A percentile compares a stretch with the other conserved stretches of the same genome.
These are phyloP conservation scores for Oncorhynchus kisutch DNA, from an alignment of 2,113 vertebrate species.

Conservation along the genomic window DNA sequence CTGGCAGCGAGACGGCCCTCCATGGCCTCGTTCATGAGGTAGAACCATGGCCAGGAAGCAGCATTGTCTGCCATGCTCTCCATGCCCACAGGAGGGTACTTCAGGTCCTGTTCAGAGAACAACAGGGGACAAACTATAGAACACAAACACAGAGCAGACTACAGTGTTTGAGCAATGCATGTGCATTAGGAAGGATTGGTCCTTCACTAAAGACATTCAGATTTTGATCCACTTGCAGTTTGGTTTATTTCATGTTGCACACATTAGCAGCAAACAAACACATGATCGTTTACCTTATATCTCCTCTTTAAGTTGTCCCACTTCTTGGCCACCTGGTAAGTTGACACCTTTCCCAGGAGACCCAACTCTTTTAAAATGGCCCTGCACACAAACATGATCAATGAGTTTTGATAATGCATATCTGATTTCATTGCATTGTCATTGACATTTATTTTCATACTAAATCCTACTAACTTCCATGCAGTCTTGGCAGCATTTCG, in stretches of 20 bases:
- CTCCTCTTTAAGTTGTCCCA: conserved; percentile 79
- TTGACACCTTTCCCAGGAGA: conserved; percentile 70
- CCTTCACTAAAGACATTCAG: too few relatives aligned
- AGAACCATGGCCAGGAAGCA: conserved; percentile 76
- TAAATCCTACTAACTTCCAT: conserved; percentile 62
- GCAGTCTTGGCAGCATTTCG: conserved; percentile 75
- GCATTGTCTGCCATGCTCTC: conserved; percentile 52
- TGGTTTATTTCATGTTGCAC: too few relatives aligned
- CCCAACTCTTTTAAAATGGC: conserved; percentile 74
- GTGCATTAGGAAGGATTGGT: too few relatives aligned
- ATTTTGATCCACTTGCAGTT: too few relatives aligned
- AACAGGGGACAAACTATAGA: not conserved
- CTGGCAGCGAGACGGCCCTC: conserved; percentile 63
- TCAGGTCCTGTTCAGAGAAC: conserved; percentile 61
- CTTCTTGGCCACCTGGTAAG: conserved; percentile 76
- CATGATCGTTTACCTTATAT: conserved; percentile 65
- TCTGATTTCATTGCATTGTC: too few relatives aligned
- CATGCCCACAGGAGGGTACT: conserved; percentile 71
- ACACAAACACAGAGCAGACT: not conserved
- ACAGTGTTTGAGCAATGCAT: too few relatives aligned
- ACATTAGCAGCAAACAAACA: not conserved
- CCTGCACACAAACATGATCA: conserved; percentile 32
- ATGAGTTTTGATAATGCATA: not conserved
- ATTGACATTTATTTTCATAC: too few relatives aligned
- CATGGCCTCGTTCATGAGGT: conserved; percentile 76